Evolutionary conservation across 2,113 vertebrate species (phyloP).

Genomic region (Sinocyclocheilus rhinocerous): DNA sequence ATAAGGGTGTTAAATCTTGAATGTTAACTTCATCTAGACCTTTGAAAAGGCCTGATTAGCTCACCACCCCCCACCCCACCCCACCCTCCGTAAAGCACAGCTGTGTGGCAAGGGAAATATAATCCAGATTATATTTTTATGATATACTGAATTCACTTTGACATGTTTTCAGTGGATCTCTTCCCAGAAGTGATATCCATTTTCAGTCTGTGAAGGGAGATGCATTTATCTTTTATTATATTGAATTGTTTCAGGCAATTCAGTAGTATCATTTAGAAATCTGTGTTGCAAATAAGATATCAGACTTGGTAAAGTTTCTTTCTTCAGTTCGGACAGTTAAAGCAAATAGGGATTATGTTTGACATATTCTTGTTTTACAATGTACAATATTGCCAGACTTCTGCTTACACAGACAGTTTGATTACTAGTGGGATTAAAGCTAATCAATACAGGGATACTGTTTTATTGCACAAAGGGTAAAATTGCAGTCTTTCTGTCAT

Average conservation of each 20-base stretch:
- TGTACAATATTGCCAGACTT: background rate
- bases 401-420: background rate
- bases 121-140: slow-evolving; percentile 5
- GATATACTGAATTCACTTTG: background rate
- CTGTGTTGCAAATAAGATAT: background rate
- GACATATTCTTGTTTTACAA: background rate
- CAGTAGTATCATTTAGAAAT: background rate
- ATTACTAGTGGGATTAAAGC: background rate
- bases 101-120: background rate
- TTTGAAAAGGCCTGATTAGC: too few species aligned
- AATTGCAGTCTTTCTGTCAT: background rate
- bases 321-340: background rate
- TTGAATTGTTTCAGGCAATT: background rate
- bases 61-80: too few species aligned
- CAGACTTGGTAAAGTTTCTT: background rate
- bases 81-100: background rate
- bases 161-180: background rate
- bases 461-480: slow-evolving; percentile 1
- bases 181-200: background rate
- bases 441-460: background rate
- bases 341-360: background rate
- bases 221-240: background rate
- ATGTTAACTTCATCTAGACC: too few species aligned
- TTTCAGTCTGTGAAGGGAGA: background rate
- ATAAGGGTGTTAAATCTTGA: slow-evolving; percentile 1